A percentile compares a stretch with the other conserved stretches of the same genome.
Conservation (phyloP, 2,797 vertebrate genomes). For the Hippocampus kuda region DNA sequence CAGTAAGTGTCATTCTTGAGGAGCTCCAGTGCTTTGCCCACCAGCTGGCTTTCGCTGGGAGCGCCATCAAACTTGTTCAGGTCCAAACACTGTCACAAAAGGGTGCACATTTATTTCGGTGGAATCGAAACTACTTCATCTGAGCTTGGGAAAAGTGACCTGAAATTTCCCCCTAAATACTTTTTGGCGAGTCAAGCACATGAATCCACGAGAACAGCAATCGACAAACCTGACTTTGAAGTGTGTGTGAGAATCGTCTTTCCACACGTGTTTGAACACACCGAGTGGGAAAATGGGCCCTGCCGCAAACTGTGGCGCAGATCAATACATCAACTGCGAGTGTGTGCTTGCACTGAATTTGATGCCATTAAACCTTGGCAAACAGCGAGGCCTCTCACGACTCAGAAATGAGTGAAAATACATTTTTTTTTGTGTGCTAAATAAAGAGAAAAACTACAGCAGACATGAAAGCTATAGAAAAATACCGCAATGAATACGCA, state of each 20-base stretch:
- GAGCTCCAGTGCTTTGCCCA: conserved; percentile 76
- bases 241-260: conserved; percentile 11
- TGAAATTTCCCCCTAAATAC: no score
- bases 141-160: not conserved
- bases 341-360: conserved; percentile 13
- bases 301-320: conserved; percentile 25
- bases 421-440: not conserved
- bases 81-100: conserved; percentile 79
- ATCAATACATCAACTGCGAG: conserved; percentile 43
- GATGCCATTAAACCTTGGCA: not conserved
- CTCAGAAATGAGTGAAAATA: not conserved
- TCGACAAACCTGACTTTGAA: conserved; percentile 2
- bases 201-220: not conserved
- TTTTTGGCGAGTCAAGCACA: not conserved
- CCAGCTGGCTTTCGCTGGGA: conserved; percentile 70
- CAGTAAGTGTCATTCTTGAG: conserved; percentile 80
- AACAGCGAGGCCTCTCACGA: not conserved
- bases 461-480: not conserved
- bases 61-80: conserved; percentile 85
- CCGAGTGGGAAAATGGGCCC: conserved; percentile 11
- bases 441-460: not conserved
- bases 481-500: conserved; percentile 49
- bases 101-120: not conserved
- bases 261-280: conserved; percentile 26
- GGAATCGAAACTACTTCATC: not conserved